phyloP scores from a whole-genome alignment of 2,113 vertebrate genomes.

The Speoplatyrhinus poulsoni region DNA sequence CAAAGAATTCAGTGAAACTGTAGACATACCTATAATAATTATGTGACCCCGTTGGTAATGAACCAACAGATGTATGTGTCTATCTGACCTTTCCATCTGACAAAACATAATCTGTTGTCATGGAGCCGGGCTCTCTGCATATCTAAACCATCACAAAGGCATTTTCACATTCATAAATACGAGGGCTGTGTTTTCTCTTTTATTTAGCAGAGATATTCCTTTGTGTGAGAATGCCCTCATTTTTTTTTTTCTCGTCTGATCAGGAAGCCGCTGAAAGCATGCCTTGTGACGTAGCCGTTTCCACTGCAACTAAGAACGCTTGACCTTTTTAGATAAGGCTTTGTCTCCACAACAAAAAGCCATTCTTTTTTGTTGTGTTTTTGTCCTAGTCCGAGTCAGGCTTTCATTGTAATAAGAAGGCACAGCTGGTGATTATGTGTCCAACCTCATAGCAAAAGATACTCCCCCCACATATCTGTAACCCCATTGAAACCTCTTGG shows the following conservation, averaged over 20 bases:
- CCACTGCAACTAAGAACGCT: slow-evolving; percentile 52
- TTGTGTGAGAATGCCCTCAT: slow-evolving; percentile 58
- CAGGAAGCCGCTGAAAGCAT: slow-evolving; percentile 53
- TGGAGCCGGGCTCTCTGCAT: slow-evolving; percentile 56
- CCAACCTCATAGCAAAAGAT: slow-evolving; percentile 23
- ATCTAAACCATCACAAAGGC: slow-evolving; percentile 47
- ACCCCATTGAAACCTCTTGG: slow-evolving; percentile 18
- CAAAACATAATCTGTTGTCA: slow-evolving; percentile 58
- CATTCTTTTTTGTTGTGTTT: slow-evolving; percentile 61
- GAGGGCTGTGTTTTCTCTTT: slow-evolving; percentile 34
- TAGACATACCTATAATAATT: slow-evolving; percentile 22
- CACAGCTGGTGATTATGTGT: slow-evolving; percentile 45
- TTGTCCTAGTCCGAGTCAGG: slow-evolving; percentile 46
- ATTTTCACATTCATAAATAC: slow-evolving; percentile 48
- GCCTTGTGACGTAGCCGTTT: slow-evolving; percentile 54
- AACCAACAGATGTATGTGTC: slow-evolving; percentile 31
- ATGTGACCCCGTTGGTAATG: slow-evolving; percentile 51
- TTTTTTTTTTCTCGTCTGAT: slow-evolving; percentile 45
- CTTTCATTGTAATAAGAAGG: slow-evolving; percentile 57
- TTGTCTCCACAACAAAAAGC: slow-evolving; percentile 68
- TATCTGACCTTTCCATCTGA: slow-evolving; percentile 63
- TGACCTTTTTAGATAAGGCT: slow-evolving; percentile 72
- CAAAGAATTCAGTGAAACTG: slow-evolving; percentile 7
- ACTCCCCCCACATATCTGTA: background rate
- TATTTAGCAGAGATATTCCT: slow-evolving; percentile 42